Percentiles rank a stretch among this genome's conserved stretches.
Conservation (phyloP, 2,113 vertebrate genomes). For the Pterocles gutturalis region DNA sequence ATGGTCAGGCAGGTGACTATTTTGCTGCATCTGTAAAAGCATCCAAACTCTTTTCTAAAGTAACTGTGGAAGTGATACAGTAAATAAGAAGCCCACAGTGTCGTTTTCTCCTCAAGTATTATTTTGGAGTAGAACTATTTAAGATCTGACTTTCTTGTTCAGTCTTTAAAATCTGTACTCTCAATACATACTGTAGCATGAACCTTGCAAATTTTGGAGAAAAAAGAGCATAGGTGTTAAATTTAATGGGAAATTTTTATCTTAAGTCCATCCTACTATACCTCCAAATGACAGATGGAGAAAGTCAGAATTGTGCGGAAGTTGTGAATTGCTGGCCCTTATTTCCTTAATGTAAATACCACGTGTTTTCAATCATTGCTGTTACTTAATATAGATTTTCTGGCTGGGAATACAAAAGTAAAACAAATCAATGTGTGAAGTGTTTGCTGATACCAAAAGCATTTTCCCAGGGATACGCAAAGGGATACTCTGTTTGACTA, state of each 20-base stretch:
- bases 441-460: background rate
- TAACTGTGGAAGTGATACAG: background rate
- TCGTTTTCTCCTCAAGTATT: background rate
- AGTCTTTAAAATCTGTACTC: background rate
- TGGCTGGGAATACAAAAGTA: background rate
- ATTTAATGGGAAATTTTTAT: background rate
- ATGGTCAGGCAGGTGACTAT: background rate
- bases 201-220: background rate
- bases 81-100: fast-evolving
- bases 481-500: too few relatives aligned
- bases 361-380: background rate
- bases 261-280: fast-evolving
- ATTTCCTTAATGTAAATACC: background rate
- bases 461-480: background rate
- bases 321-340: background rate
- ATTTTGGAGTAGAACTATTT: background rate
- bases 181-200: fast-evolving
- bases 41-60: background rate
- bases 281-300: background rate
- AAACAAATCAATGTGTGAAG: background rate
- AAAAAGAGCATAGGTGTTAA: background rate
- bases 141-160: background rate
- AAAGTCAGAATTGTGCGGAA: background rate
- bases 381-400: background rate
- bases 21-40: background rate